A percentile compares a stretch with the other conserved stretches of the same genome.
phyloP scores from a whole-genome alignment of 2,797 vertebrate species.

The Chloroceryle inda region DNA sequence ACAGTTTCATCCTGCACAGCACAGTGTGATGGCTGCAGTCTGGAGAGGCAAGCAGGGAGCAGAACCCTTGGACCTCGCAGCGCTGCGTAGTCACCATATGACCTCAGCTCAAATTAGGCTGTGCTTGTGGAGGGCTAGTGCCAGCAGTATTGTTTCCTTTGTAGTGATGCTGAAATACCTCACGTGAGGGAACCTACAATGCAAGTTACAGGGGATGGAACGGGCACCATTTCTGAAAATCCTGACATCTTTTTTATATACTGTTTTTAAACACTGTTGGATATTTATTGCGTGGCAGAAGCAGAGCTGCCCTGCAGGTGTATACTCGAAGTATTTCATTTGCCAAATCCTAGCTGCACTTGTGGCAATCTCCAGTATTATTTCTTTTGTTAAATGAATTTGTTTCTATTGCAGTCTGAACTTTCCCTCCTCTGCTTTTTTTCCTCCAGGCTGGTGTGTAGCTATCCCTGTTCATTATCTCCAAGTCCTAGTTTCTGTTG shows the following conservation, averaged over 20 bases:
- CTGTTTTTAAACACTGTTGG: background rate
- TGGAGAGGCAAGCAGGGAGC: background rate
- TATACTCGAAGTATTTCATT: background rate
- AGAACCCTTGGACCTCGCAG: fast-evolving
- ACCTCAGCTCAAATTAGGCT: background rate
- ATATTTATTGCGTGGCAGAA: slow-evolving; percentile 47
- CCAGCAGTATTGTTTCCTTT: background rate
- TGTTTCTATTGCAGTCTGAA: background rate
- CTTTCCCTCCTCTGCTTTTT: background rate
- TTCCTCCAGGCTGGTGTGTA: background rate
- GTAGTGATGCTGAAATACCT: slow-evolving; percentile 13
- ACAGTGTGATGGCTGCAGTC: background rate
- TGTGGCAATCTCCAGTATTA: slow-evolving; percentile 63
- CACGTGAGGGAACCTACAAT: background rate
- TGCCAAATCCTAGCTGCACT: slow-evolving; percentile 32
- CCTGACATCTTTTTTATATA: fast-evolving
- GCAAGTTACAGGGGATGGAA: background rate
- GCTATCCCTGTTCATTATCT: background rate
- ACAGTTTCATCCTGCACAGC: fast-evolving
- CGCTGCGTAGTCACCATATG: fast-evolving
- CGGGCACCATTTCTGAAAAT: background rate
- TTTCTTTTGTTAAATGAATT: background rate
- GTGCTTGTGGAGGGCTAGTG: background rate
- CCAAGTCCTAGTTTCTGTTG: background rate
- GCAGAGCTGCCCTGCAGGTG: slow-evolving; percentile 1